phyloP scores from a whole-genome alignment of 2,113 vertebrate species.

The Marcusenius ussheri region DNA sequence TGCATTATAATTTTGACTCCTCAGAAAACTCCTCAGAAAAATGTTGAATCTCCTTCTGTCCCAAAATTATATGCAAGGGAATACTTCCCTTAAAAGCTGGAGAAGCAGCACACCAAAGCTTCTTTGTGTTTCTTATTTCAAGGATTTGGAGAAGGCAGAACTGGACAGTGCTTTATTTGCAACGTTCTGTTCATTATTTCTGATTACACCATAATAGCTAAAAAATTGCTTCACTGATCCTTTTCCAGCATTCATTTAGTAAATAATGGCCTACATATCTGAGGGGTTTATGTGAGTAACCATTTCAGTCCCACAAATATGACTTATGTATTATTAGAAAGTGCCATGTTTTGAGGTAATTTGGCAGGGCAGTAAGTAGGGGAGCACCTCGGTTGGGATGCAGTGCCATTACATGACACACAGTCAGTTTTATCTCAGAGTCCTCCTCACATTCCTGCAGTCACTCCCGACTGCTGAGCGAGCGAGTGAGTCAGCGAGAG shows the following conservation, averaged over 20 bases:
- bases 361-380: not conserved
- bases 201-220: not conserved
- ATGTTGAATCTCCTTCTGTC: not conserved
- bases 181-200: not conserved
- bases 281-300: not conserved
- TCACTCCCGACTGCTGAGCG: not conserved
- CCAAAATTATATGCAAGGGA: not conserved
- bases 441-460: not conserved
- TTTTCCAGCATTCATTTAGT: not conserved
- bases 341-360: not conserved
- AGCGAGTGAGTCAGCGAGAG: not conserved
- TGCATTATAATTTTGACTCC: not conserved
- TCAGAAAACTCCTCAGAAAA: not conserved
- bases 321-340: not conserved
- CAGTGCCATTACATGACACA: not conserved
- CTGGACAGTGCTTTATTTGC: not conserved
- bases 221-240: not conserved
- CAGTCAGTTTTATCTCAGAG: not conserved
- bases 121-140: not conserved
- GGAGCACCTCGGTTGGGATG: not conserved
- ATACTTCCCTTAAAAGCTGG: not conserved
- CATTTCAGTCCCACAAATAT: not conserved
- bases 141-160: not conserved
- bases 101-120: not conserved
- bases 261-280: not conserved